Percentiles rank a stretch among this genome's conserved stretches.
Evolutionary conservation across 2,888 invertebrate genomes (phyloP).

Genomic region (Lasioglossum calceatum): DNA sequence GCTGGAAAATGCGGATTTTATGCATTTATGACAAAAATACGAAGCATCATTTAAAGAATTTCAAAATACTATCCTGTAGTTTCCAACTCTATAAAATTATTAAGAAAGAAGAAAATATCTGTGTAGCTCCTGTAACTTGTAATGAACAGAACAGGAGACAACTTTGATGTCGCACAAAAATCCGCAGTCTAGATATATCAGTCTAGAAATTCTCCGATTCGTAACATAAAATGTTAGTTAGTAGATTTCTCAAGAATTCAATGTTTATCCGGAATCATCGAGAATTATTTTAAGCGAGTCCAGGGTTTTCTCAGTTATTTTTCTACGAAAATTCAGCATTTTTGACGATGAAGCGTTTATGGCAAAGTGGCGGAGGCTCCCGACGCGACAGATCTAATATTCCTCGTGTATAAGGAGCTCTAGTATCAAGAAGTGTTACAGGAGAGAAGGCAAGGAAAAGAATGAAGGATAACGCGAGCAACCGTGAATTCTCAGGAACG

Average conservation of each 20-base stretch:
- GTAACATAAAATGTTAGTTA: neutral
- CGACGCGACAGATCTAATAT: slow-evolving; percentile 3
- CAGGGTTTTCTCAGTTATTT: neutral
- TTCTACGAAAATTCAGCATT: neutral
- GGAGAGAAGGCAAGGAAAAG: neutral
- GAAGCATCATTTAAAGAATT: no score
- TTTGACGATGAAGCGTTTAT: neutral
- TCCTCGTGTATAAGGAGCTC: slow-evolving; percentile 1
- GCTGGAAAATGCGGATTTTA: no score
- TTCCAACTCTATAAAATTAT: no score
- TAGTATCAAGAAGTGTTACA: slow-evolving; percentile 6
- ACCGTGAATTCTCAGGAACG: slow-evolving; percentile 43
- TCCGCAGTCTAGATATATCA: no score
- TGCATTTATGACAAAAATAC: no score
- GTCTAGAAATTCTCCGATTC: neutral
- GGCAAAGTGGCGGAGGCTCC: neutral
- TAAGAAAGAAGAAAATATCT: no score
- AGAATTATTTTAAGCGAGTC: neutral
- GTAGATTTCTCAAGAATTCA: neutral
- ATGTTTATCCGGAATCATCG: neutral
- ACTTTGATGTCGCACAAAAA: no score
- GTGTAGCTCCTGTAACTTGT: no score
- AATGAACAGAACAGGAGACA: no score
- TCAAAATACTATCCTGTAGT: no score
- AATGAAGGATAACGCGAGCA: neutral